These are phyloP conservation scores for Leiothrix lutea DNA, from an alignment of 2,113 vertebrate species.

Conservation along the genomic window DNA sequence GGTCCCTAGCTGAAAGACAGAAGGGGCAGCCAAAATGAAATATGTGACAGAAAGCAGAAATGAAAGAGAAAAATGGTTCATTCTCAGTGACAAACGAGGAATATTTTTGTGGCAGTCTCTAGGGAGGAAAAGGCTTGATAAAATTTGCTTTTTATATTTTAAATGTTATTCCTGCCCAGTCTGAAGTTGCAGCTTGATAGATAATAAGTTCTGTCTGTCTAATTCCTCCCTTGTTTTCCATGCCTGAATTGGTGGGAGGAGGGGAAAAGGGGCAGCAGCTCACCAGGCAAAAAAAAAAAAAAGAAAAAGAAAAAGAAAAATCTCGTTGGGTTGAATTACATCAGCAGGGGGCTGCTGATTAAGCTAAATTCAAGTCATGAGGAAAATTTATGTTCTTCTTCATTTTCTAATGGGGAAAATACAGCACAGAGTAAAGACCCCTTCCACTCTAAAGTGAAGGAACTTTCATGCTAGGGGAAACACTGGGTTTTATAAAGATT, in stretches of 20 bases:
- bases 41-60: conserved; percentile 39
- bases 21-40: conserved; percentile 61
- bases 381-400: conserved; percentile 45
- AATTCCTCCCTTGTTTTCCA: conserved; percentile 16
- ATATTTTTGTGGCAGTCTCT: conserved; percentile 33
- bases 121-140: conserved; percentile 22
- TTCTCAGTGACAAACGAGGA: conserved; percentile 27
- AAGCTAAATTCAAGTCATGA: conserved; percentile 54
- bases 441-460: neutral
- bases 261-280: neutral
- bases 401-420: conserved; percentile 37
- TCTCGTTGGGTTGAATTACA: neutral
- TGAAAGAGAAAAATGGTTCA: conserved; percentile 33
- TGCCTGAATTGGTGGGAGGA: neutral
- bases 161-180: conserved; percentile 5
- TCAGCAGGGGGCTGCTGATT: conserved; percentile 47
- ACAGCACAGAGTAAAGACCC: neutral
- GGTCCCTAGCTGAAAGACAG: conserved; percentile 14
- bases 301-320: neutral
- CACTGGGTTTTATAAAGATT: conserved; percentile 32
- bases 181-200: conserved; percentile 14
- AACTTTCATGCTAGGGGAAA: neutral
- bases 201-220: conserved; percentile 10
- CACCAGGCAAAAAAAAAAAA: neutral
- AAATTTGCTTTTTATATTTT: conserved; percentile 34